Base-by-base conservation (phyloP, 35 echinoderm and acorn worm species). In the Eucidaris tribuloides region DNA sequence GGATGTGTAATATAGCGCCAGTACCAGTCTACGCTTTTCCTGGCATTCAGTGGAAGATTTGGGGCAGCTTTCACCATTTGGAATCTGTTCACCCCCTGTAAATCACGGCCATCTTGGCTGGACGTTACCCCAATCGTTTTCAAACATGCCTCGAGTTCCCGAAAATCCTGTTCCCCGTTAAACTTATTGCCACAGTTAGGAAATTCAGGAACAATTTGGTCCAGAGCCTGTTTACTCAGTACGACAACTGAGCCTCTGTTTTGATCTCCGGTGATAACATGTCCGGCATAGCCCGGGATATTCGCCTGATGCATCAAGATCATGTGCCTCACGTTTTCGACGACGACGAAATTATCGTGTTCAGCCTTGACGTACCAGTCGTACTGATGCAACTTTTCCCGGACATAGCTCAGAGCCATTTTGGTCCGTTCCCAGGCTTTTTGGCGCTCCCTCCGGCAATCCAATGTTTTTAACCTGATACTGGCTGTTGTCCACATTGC, bases 351-450 rank as follows among this genome's bases (percentile, higher is more conserved):
- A 0, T 45, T 82, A 64, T 92, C 90, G 43, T 83, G 78, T 19
- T 92, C 86, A 5, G 85, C 45, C 65, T 97, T 97, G 38, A 97
- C 81, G 46, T 92, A 89, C 81, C 86, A 88, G 43, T 97, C 89
- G 50, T 78, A 92, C 18, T 92, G 65, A 3, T 33, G 68, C 24
- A 78, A 45, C 45, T 85, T 39, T 17, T 65, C 49, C 18, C 84
- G 60, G 15, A 83, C 81, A 42, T 89, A 85, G 18, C 79, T 43
- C 11, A 92, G 35, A 31, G 78, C 78, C 28, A 62, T 57, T 44
- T 89, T 92, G 22, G 38, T 79, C 23, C 90, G 45, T 7, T 61
- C 46, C 94, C 94, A 97, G 23, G 81, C 14, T 14, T 78, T n/a
- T 15, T 9, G 48, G 7, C 31, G 56, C 19, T 18, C 60, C 64